Conservation (phyloP, 2,797 vertebrate genomes). For the Cyclura pinguis region DNA sequence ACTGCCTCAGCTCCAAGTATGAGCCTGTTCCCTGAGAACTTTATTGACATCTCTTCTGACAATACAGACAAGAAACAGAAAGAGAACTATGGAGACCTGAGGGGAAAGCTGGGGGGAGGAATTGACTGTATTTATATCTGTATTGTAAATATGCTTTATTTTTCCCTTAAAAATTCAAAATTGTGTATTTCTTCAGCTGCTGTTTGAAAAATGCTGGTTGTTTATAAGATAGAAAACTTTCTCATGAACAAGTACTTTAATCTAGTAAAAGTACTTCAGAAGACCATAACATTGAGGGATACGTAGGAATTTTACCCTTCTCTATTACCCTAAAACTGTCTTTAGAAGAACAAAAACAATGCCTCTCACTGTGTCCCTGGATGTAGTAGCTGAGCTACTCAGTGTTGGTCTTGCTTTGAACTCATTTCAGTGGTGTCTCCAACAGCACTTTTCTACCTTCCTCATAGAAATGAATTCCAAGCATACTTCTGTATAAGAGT, state of each 20-base stretch:
- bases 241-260: no score
- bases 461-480: not conserved
- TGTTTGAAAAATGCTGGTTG: not conserved
- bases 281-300: not conserved
- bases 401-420: not conserved
- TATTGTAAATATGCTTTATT: not conserved
- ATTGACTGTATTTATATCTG: not conserved
- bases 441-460: not conserved
- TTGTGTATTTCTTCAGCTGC: not conserved
- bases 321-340: not conserved
- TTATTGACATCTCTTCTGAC: not conserved
- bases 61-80: not conserved
- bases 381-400: not conserved
- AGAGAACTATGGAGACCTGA: not conserved
- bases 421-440: no score
- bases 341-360: not conserved
- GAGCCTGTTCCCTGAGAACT: not conserved
- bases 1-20: not conserved
- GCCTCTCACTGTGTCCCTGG: not conserved
- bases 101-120: not conserved
- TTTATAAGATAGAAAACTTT: not conserved
- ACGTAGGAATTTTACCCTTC: not conserved
- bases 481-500: not conserved
- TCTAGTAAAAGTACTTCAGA: not conserved
- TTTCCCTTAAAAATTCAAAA: not conserved